Base-by-base conservation (phyloP, 2,888 invertebrate genomes). In the Drosophila mettleri region DNA sequence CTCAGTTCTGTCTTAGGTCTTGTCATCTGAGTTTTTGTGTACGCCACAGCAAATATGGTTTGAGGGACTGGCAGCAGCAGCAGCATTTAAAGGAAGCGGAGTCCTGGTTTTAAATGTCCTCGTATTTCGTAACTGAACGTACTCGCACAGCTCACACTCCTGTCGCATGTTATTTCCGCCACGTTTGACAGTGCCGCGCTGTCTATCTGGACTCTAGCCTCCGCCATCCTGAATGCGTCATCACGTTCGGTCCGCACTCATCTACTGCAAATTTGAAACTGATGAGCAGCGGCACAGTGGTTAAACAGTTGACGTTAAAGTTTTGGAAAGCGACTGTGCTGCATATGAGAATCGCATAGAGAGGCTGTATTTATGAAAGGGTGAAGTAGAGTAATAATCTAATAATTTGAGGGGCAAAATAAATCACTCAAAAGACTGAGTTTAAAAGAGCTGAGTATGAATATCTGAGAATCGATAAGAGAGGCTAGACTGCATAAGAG, bases 31-130 rank as follows among this genome's bases (percentile, higher is more conserved):
- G 31, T 48, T 62, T 55, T 51, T 55, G 22, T 34, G 36, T 53
- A 18, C 12, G 29, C 41, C n/a, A 34, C 55, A 46, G 41, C 61
- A 72, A 79, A 72, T 61, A 27, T n/a, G 27, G 45, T 43, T 24
- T n/a, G 52, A 59, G 58, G 66, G 49, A 65, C n/a, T n/a, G n/a
- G n/a, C n/a, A n/a, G n/a, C 53, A 70, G 43, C 51, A 65, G 43
- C 41, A 51, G 74, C 75, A 77, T 77, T 78, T 74, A 78, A 78
- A 78, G 78, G 58, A 62, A 46, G 63, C 29, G 34, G 3, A 67
- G 74, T 77, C 58, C 78, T 64, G 61, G 64, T 70, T 64, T 77
- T 54, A 64, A 78, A 78, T 77, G 73, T 75, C 22, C 64, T 27
- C 36, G 34, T 53, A 14, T 49, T 52, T 22, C 36, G 36, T 52